Percentiles rank a stretch among this genome's conserved stretches.
Conservation (phyloP, 1,140 invertebrate species). For the Apolygus lucorum region DNA sequence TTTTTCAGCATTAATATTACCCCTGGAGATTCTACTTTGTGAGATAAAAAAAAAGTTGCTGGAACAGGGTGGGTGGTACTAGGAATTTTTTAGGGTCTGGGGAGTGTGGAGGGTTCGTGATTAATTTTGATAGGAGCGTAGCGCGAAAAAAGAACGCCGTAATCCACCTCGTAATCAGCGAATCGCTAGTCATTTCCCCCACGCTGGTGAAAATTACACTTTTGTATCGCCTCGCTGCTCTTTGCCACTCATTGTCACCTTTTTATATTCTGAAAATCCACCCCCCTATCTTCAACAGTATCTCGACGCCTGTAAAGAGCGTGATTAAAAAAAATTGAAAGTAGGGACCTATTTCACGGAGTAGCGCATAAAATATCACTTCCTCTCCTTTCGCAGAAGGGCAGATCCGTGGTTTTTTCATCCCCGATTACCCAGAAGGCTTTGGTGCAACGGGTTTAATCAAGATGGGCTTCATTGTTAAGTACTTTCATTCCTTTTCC, state of each 20-base stretch:
- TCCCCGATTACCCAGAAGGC: background rate
- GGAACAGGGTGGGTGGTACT: background rate
- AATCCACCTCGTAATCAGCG: constrained; percentile 5
- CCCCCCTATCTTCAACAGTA: background rate
- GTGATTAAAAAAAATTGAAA: constrained; percentile 11
- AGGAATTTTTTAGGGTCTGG: background rate
- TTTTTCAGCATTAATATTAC: constrained; percentile 6
- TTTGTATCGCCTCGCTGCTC: constrained; percentile 14
- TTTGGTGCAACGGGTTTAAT: background rate
- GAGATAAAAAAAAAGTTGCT: constrained; percentile 6
- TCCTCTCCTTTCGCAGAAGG: background rate
- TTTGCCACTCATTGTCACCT: constrained; percentile 14
- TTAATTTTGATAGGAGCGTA: constrained; percentile 13
- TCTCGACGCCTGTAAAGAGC: background rate
- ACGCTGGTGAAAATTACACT: constrained; percentile 1
- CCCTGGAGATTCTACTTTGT: constrained; percentile 3
- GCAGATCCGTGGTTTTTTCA: background rate
- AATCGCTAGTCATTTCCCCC: constrained; percentile 5
- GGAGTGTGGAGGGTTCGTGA: background rate
- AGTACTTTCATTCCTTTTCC: background rate
- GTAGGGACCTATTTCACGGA: constrained; percentile 4
- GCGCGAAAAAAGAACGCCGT: background rate
- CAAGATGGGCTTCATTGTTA: background rate
- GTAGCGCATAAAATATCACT: background rate
- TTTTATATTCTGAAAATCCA: background rate